Conservation (phyloP, 2,113 vertebrate genomes). For the Percina caprodes region DNA sequence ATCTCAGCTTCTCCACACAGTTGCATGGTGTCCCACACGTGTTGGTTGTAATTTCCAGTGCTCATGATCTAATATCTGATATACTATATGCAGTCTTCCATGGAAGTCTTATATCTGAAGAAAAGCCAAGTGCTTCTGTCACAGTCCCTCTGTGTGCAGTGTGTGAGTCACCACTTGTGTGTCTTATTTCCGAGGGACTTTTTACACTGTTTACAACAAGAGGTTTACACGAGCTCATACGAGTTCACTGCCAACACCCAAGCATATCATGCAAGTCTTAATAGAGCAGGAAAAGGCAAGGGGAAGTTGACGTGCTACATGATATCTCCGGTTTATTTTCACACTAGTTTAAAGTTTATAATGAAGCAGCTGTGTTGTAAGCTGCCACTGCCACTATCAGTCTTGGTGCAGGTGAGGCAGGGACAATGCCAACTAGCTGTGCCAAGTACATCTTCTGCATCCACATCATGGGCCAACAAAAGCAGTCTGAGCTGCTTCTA, state of each 20-base stretch:
- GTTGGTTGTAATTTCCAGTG: neutral
- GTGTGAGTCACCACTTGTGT: conserved; percentile 20
- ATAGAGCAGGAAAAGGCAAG: conserved; percentile 68
- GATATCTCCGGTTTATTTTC: conserved; percentile 74
- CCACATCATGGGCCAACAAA: neutral
- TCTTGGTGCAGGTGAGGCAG: conserved; percentile 47
- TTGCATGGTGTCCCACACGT: neutral
- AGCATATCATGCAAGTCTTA: conserved; percentile 63
- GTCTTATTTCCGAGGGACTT: conserved; percentile 29
- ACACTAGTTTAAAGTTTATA: conserved; percentile 57
- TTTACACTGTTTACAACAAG: conserved; percentile 57
- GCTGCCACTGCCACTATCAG: neutral
- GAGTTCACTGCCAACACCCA: conserved; percentile 65
- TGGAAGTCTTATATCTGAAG: neutral
- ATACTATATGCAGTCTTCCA: neutral
- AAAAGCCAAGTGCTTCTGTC: conserved; percentile 22
- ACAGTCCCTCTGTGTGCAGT: neutral
- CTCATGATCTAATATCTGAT: neutral
- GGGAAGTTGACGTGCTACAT: conserved; percentile 63
- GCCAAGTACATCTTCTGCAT: conserved; percentile 24
- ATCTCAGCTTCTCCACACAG: conserved; percentile 9
- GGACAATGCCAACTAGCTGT: conserved; percentile 19
- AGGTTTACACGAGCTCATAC: conserved; percentile 62
- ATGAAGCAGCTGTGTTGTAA: conserved; percentile 39
- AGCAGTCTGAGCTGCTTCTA: neutral